Evolutionary conservation across 1,140 invertebrate species (phyloP), one percentile per base, ranked within the genome.

Genomic region (Temnothorax curvispinosus): DNA sequence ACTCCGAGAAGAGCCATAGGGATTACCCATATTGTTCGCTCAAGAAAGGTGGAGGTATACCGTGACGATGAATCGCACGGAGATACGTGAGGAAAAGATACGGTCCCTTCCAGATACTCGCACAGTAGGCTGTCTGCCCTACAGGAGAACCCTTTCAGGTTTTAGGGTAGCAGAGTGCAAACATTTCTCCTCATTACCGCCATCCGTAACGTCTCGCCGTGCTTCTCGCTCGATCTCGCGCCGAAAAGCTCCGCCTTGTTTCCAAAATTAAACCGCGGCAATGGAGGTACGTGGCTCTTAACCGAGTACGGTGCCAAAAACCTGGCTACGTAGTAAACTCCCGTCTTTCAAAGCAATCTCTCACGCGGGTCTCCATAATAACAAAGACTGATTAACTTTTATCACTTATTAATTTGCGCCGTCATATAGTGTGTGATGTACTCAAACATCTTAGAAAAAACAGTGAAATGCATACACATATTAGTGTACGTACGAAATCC

Each of bases 61-160:
- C 47, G 41, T 27, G 58, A 27, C 74, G 62, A 65, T 81, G 77
- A 80, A 71, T 82, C 69, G 38, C 52, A 47, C 58, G 18, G 35
- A 50, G 18, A 4, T 58, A 41, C 50, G 32, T 32, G 52, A 27
- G 15, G 18, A 47, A 44, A 60, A 77, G 62, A 60, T 72, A 56
- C 44, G 21, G 81, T 71, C 64, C 65, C 21, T 71, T 15, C 7
- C 54, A 65, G 85, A 88, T 69, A 71, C 60, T 67, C 84, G 71
- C 89, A 92, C 87, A 88, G 82, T 88, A 85, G 88, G 85, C 89
- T 85, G 87, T 92, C 90, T 93, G 92, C 92, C 92, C 90, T 91
- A 93, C 93, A 93, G 91, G 75, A 85, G 90, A 93, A 93, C 92
- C 92, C 91, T 94, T 94, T 93, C 92, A 94, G 90, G 89, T 93